These are phyloP conservation scores for Montipora cactus DNA, from an alignment of 64 coral and sea anemone species.

Conservation along the genomic window DNA sequence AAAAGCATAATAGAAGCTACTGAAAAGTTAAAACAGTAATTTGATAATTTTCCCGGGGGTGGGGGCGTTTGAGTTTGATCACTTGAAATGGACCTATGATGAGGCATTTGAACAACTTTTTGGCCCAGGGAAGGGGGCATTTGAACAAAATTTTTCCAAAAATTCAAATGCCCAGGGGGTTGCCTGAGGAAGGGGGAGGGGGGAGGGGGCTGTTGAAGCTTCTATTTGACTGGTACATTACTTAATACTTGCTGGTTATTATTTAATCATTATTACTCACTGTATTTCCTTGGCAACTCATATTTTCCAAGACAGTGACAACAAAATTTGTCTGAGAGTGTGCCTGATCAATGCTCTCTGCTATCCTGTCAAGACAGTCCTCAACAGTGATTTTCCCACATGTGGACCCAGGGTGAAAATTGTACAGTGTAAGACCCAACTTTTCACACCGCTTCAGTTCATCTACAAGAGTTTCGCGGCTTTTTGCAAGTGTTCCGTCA, in stretches of 20 bases:
- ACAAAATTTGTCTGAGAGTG: constrained; percentile 88
- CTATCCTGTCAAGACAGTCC: constrained; percentile 81
- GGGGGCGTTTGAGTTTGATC: too few species aligned
- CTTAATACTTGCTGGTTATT: neutral
- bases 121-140: too few species aligned
- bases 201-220: too few species aligned
- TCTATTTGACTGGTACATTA: too few species aligned
- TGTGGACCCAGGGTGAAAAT: constrained; percentile 97
- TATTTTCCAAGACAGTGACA: constrained; percentile 91
- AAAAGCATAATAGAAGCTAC: too few species aligned
- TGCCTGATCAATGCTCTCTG: constrained; percentile 90
- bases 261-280: constrained; percentile 33
- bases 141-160: too few species aligned
- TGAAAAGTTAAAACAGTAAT: too few species aligned
- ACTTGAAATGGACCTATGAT: too few species aligned
- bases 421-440: constrained; percentile 87
- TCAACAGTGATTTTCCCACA: constrained; percentile 91
- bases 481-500: constrained; percentile 88
- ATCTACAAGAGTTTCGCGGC: constrained; percentile 84
- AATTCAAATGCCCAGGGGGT: too few species aligned
- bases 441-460: constrained; percentile 93
- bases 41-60: too few species aligned
- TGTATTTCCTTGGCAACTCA: constrained; percentile 96
- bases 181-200: too few species aligned
- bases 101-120: too few species aligned